phyloP scores from a whole-genome alignment of 1,140 invertebrate species.

The Achatina immaculata region DNA sequence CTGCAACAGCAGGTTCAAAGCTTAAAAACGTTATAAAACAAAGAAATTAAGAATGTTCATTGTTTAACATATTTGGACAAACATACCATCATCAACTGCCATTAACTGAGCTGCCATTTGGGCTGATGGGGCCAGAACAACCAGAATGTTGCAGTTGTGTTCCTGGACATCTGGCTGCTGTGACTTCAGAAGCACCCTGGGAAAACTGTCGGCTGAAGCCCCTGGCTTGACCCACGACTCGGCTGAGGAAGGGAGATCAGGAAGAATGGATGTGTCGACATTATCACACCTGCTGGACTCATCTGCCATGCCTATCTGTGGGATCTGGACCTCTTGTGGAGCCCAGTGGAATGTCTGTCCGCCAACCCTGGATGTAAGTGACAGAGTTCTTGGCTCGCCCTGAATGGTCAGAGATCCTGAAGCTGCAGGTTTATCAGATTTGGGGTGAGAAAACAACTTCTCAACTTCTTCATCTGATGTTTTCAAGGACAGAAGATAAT shows the following conservation, averaged over 20 bases:
- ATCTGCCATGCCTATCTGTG: background rate
- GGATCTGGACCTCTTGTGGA: background rate
- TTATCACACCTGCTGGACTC: background rate
- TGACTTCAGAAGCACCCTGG: background rate
- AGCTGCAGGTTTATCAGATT: background rate
- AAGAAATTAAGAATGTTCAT: no score
- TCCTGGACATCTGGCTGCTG: background rate
- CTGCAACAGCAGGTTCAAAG: no score
- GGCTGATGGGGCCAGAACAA: slow-evolving; percentile 22
- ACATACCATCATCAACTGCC: slow-evolving; percentile 28
- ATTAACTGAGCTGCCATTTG: slow-evolving; percentile 26
- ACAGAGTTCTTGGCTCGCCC: background rate
- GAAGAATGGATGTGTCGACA: background rate
- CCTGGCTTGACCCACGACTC: background rate
- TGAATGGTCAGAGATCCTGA: background rate
- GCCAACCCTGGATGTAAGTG: background rate
- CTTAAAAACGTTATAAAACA: no score
- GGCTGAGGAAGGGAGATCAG: background rate
- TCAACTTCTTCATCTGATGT: background rate
- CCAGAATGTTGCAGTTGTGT: background rate
- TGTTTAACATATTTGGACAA: background rate
- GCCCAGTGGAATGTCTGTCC: background rate
- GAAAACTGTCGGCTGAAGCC: background rate
- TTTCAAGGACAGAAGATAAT: background rate
- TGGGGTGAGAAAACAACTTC: background rate